Base-by-base conservation (phyloP, 1,140 invertebrate species). In the Acyrthosiphon pisum region DNA sequence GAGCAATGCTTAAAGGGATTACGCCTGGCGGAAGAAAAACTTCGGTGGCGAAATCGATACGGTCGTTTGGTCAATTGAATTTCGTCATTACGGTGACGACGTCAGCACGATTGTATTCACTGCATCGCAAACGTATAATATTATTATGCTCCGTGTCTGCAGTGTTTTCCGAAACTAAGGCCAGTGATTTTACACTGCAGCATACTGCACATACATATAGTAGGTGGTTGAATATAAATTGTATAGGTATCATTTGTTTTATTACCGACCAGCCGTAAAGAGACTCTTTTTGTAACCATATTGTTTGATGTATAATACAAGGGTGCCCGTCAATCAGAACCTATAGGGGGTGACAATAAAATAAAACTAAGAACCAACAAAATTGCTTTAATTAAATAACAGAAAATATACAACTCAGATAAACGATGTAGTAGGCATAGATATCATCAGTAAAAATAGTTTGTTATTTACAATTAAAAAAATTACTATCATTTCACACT, bases 21-120 rank as follows among this genome's bases (percentile, higher is more conserved):
- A 76, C 60, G 60, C 18, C 90, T 20, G 50, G 35, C 35, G 41
- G 9, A 76, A 44, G 90, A 76, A 76, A 91, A 91, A 91, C 56
- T 68, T 87, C 41, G 35, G 46, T 60, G 90, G 37, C 41, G 90
- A 68, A 91, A 91, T 91, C 90, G 90, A 91, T 91, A 60, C 37
- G 56, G 90, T 46, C 41, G 53, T 44, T 60, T 91, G 53, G n/a
- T 41, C 50, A 90, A 90, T 60, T 60, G 88, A 90, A 90, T 60
- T 37, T 44, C 7, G 22, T 87, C 26, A 48, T 86, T 46, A 86
- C 11, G 60, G 30, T 3, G 60, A 68, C 60, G 60, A 14, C 9
- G 60, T n/a, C 30, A 30, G 60, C 26, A 14, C 30, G 30, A 68
- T 30, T 14, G 60, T 30, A 68, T 68, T 68, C 60, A 30, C 30